Evolutionary conservation across 2,113 vertebrate genomes (phyloP), one percentile per base, ranked within the genome.

Genomic region (Bombycilla garrulus): DNA sequence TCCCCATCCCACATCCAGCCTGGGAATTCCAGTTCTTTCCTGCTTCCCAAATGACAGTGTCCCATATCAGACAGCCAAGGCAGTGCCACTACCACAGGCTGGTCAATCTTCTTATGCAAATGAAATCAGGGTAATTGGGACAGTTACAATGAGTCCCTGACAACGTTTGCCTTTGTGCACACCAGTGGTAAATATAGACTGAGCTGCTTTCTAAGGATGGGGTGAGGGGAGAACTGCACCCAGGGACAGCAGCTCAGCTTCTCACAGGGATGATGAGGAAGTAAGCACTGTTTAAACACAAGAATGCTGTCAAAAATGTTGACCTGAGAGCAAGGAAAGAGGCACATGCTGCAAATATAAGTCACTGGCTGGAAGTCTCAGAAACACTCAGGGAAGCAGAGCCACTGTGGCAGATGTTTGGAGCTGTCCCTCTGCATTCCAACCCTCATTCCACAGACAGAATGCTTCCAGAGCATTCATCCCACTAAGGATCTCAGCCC

Each of bases 31-130:
- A 54, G 26, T 9, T 73, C 58, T 28, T 72, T 81, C n/a, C 50
- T 54, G 44, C 45, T 73, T 45, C 82, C 38, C 71, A 90, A n/a
- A 93, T 54, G 35, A 23, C 33, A 54, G 17, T 35, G 51, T 78
- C 54, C 40, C 33, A 1, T 53, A 57, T 47, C 40, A 81, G 62
- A 56, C 24, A 50, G 85, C 20, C 31, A 61, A 73, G 45, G 79
- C 94, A 94, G 67, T 51, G 54, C 42, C 67, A 70, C 74, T 65
- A 29, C 36, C 67, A 71, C 79, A 80, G 74, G 54, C 67, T 64
- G 36, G 67, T 57, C 88, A 71, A 35, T 83, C 71, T 77, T 85
- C 78, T 93, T 64, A 95, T 78, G 94, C 88, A 95, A 90, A 97
- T 88, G 50, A 86, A 73, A 50, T 64, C 42, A 18, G 71, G 28